Percentiles rank a stretch among this genome's conserved stretches.
These are phyloP conservation scores for Drosophila sucinea DNA, from an alignment of 1,140 invertebrate species.

Conservation along the genomic window DNA sequence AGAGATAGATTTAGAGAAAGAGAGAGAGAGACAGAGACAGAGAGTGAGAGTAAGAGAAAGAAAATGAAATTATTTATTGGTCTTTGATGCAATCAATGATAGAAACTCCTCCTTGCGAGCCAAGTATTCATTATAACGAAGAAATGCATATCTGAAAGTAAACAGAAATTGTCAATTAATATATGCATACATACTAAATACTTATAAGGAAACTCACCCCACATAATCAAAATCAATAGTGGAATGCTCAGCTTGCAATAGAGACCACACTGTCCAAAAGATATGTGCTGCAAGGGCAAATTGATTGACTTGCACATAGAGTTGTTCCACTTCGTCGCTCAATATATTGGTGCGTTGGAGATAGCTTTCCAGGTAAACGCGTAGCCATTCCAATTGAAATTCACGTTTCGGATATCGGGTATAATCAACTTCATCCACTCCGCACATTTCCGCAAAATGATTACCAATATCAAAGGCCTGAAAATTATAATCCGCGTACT, in stretches of 20 bases:
- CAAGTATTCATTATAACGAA: constrained; percentile 88
- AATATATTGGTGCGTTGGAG: constrained; percentile 83
- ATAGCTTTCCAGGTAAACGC: constrained; percentile 89
- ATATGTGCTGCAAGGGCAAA: constrained; percentile 93
- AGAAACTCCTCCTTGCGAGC: constrained; percentile 83
- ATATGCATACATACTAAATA: constrained; percentile 11
- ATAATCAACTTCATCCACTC: constrained; percentile 91
- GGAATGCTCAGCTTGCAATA: constrained; percentile 95
- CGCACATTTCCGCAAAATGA: constrained; percentile 99
- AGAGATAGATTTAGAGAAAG: constrained; percentile 40
- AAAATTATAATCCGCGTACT: constrained; percentile 97
- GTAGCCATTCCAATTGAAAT: constrained; percentile 93
- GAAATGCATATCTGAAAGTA: constrained; percentile 86
- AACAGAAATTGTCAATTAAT: background rate
- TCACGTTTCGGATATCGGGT: constrained; percentile 90
- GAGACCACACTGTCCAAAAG: constrained; percentile 96
- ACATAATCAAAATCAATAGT: constrained; percentile 97
- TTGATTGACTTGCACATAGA: constrained; percentile 92
- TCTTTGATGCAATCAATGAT: constrained; percentile 63
- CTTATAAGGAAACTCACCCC: constrained; percentile 86
- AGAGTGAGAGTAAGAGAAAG: constrained; percentile 6
- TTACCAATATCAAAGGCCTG: constrained; percentile 98
- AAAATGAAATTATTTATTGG: constrained; percentile 68
- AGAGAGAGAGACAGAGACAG: background rate
- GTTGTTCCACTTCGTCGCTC: constrained; percentile 86